A percentile compares a stretch with the other conserved stretches of the same genome.
Evolutionary conservation across 53 echinoderm and acorn worm genomes (phyloP).

Genomic region (Holothuria scabra): DNA sequence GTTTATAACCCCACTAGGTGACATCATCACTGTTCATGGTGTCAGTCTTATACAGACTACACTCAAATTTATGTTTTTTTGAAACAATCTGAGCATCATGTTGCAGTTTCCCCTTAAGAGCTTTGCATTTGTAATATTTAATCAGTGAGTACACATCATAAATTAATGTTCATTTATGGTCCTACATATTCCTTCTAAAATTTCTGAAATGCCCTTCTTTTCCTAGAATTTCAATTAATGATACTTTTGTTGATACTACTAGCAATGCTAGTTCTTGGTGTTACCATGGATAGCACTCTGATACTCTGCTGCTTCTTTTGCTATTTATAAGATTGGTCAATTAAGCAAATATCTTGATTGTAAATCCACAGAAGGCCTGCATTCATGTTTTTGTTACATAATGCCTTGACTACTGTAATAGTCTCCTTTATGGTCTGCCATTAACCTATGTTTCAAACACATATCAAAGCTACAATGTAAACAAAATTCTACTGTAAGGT

Average conservation of each 20-base stretch:
- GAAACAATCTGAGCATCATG: neutral
- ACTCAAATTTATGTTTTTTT: conserved; percentile 20
- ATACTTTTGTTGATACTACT: conserved; percentile 1
- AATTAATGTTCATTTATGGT: neutral
- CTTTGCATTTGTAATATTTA: conserved; percentile 17
- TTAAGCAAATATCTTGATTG: too few species aligned
- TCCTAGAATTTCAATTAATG: neutral
- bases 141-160: neutral
- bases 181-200: too few species aligned
- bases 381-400: too few species aligned
- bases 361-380: too few species aligned
- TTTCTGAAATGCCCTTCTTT: neutral
- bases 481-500: too few species aligned
- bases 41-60: neutral
- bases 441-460: too few species aligned
- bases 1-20: conserved; percentile 39
- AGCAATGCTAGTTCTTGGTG: neutral
- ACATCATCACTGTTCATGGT: conserved; percentile 22
- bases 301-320: neutral
- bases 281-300: neutral
- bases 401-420: too few species aligned
- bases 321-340: too few species aligned
- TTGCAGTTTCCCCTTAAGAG: conserved; percentile 13
- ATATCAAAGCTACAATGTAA: too few species aligned
- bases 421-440: too few species aligned